These are phyloP conservation scores for Actinopyga echinites DNA, from an alignment of 53 echinoderm and acorn worm species.

Conservation along the genomic window DNA sequence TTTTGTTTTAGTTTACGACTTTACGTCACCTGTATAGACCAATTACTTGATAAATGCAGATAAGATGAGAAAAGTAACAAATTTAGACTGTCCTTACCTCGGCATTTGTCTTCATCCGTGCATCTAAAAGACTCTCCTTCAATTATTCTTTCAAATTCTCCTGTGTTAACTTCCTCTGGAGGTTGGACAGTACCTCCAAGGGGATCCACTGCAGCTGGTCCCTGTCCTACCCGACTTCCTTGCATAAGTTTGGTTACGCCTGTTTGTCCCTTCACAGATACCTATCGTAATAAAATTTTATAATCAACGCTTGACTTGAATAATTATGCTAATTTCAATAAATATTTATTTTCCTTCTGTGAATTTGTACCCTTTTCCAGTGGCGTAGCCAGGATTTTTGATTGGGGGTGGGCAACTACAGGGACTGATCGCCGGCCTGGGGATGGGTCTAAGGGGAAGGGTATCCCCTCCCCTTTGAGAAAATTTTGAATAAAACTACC, in stretches of 20 bases:
- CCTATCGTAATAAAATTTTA: slow-evolving; percentile 23
- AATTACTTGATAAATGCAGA: no score
- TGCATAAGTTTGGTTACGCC: slow-evolving; percentile 46
- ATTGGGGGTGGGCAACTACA: no score
- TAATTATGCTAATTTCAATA: no score
- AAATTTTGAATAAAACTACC: no score
- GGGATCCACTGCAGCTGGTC: slow-evolving; percentile 51
- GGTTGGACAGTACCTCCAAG: neutral
- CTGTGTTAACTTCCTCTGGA: slow-evolving; percentile 29
- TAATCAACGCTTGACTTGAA: neutral
- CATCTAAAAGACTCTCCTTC: slow-evolving; percentile 69
- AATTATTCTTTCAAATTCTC: slow-evolving; percentile 55
- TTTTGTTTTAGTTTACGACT: no score
- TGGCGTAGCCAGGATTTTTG: no score
- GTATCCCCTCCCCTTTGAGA: no score
- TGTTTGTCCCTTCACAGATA: slow-evolving; percentile 46
- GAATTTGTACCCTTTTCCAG: no score
- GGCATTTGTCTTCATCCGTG: slow-evolving; percentile 14
- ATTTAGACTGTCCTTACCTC: neutral
- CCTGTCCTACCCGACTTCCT: slow-evolving; percentile 52
- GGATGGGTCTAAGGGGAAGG: no score
- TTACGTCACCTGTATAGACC: no score
- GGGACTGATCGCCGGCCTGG: no score
- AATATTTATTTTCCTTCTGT: no score
- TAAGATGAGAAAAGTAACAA: neutral